phyloP scores from a whole-genome alignment of 92 coral and sea anemone genomes.

The Umimayanthus chanpuru region DNA sequence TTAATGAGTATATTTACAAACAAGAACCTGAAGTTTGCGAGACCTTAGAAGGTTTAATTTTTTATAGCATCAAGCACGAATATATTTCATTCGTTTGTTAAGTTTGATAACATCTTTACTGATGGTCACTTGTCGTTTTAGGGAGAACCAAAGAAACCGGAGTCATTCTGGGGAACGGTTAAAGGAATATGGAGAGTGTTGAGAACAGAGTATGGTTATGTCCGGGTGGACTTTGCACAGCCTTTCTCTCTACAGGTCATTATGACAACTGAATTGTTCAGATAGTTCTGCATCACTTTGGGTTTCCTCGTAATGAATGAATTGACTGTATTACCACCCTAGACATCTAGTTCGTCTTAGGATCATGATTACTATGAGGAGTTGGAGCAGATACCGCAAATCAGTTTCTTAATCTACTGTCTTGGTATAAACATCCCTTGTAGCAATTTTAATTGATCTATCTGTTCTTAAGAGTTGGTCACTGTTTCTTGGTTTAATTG shows the following conservation, averaged over 20 bases:
- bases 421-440: no score
- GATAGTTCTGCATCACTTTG: not conserved
- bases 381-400: not conserved
- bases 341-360: not conserved
- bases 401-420: no score
- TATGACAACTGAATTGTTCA: not conserved
- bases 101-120: not conserved
- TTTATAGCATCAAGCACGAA: not conserved
- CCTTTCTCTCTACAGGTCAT: constrained; percentile 91
- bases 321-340: not conserved
- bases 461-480: not conserved
- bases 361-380: not conserved
- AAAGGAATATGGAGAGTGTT: constrained; percentile 82
- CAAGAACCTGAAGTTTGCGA: no score
- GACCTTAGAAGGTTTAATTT: no score
- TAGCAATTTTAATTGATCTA: no score
- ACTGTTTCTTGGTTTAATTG: no score
- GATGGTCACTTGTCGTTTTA: constrained; percentile 14
- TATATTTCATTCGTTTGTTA: not conserved
- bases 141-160: constrained; percentile 91
- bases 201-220: constrained; percentile 78
- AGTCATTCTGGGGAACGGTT: constrained; percentile 78
- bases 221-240: constrained; percentile 90
- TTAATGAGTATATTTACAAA: no score
- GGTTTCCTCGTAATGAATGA: no score